A percentile compares a stretch with the other conserved stretches of the same genome.
Evolutionary conservation across 2,888 invertebrate species (phyloP).

Genomic region (Petrolisthes cinctipes): DNA sequence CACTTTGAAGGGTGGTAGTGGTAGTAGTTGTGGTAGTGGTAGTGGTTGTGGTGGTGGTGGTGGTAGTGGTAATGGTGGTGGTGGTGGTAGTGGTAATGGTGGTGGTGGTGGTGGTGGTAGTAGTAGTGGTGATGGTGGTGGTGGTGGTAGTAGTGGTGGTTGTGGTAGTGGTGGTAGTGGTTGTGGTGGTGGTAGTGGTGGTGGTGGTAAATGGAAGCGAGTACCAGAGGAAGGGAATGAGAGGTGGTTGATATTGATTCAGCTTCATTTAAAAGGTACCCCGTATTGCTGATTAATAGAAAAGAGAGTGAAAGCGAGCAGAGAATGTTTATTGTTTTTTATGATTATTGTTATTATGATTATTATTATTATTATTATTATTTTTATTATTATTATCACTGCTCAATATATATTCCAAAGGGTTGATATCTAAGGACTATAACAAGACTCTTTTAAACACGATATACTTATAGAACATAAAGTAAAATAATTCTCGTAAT

Average conservation of each 20-base stretch:
- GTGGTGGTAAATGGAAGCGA: background rate
- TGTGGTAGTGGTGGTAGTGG: no score
- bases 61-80: background rate
- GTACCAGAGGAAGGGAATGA: background rate
- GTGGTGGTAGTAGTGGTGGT: no score
- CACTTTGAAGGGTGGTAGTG: background rate
- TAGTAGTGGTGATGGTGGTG: no score
- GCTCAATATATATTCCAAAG: no score
- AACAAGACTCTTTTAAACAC: background rate
- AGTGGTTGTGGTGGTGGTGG: background rate
- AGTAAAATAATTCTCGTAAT: background rate
- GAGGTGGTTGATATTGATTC: background rate
- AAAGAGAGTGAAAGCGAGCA: background rate
- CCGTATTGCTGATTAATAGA: background rate
- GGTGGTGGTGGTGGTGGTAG: background rate
- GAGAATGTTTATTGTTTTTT: no score
- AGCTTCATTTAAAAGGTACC: background rate
- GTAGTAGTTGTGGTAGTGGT: no score
- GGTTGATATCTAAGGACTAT: background rate
- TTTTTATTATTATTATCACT: no score
- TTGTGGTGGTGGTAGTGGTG: no score
- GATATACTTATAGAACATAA: background rate
- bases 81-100: background rate
- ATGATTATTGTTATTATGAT: no score
- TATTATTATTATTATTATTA: no score